These are phyloP conservation scores for Colletes latitarsis DNA, from an alignment of 1,140 invertebrate genomes.

Conservation along the genomic window DNA sequence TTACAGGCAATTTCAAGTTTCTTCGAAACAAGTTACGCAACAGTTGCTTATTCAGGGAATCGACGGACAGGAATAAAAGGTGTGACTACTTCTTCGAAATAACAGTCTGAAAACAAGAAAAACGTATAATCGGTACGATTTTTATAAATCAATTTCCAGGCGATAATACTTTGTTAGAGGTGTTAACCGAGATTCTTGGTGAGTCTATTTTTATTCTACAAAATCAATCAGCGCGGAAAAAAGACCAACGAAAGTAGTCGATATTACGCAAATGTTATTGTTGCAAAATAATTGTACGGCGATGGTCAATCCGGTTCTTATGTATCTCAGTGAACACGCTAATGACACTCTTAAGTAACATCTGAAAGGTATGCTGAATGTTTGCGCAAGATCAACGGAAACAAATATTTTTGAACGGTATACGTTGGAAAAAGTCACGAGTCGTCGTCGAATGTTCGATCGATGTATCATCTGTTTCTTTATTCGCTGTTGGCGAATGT, in stretches of 20 bases:
- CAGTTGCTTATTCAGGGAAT: not conserved
- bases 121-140: not conserved
- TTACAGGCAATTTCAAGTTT: not conserved
- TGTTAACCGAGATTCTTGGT: not conserved
- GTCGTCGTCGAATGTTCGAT: too few relatives aligned
- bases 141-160: not conserved
- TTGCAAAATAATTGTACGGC: not conserved
- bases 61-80: too few relatives aligned
- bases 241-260: too few relatives aligned
- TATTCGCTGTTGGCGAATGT: not conserved
- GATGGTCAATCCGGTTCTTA: too few relatives aligned
- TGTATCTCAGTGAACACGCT: not conserved
- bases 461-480: too few relatives aligned
- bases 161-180: not conserved
- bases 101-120: not conserved
- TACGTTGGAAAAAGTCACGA: too few relatives aligned
- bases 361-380: not conserved
- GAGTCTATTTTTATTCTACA: not conserved
- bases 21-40: constrained; percentile 1
- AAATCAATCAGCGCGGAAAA: not conserved
- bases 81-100: too few relatives aligned
- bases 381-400: not conserved
- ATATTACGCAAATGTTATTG: constrained; percentile 11
- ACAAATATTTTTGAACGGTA: not conserved
- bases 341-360: constrained; percentile 30